A percentile compares a stretch with the other conserved stretches of the same genome.
phyloP scores from a whole-genome alignment of 2,888 invertebrate genomes.

The Sinodicranocentrus sp. region DNA sequence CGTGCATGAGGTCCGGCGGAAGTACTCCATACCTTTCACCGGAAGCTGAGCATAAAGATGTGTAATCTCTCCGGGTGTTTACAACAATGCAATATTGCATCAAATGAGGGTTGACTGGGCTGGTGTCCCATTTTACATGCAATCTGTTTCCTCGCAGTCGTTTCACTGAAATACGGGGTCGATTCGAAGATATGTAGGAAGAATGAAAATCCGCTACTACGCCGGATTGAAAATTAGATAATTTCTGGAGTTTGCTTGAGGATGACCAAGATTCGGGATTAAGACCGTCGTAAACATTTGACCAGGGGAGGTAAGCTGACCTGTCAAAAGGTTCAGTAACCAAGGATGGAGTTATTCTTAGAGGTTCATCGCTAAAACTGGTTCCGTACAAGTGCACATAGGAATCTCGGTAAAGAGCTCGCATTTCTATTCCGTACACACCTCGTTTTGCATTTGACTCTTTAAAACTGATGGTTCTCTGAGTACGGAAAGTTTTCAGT shows the following conservation, averaged over 20 bases:
- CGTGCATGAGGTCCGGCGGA: slow-evolving; percentile 76
- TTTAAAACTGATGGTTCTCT: slow-evolving; percentile 74
- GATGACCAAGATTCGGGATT: slow-evolving; percentile 32
- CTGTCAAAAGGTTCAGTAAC: slow-evolving; percentile 27
- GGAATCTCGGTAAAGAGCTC: slow-evolving; percentile 76
- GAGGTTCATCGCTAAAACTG: slow-evolving; percentile 60
- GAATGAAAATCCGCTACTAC: slow-evolving; percentile 54
- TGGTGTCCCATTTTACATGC: slow-evolving; percentile 77
- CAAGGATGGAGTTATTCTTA: slow-evolving; percentile 43
- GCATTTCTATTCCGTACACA: slow-evolving; percentile 76
- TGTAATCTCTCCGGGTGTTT: slow-evolving; percentile 79
- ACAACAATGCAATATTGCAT: slow-evolving; percentile 81
- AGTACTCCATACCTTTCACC: slow-evolving; percentile 78
- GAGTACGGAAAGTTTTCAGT: slow-evolving; percentile 75
- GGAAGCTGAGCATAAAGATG: slow-evolving; percentile 80
- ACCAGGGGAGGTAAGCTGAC: slow-evolving; percentile 54
- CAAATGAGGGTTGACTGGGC: slow-evolving; percentile 80
- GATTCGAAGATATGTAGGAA: slow-evolving; percentile 32
- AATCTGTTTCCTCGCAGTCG: slow-evolving; percentile 74
- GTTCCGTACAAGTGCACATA: slow-evolving; percentile 77
- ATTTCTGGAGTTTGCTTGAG: slow-evolving; percentile 25
- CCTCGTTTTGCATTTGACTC: slow-evolving; percentile 71
- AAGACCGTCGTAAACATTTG: slow-evolving; percentile 50
- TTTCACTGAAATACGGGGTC: slow-evolving; percentile 70
- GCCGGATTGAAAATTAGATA: slow-evolving; percentile 42